phyloP scores from a whole-genome alignment of 30 jellyfish, hydroid and myxozoan genomes.

The Catostylus mosaicus region DNA sequence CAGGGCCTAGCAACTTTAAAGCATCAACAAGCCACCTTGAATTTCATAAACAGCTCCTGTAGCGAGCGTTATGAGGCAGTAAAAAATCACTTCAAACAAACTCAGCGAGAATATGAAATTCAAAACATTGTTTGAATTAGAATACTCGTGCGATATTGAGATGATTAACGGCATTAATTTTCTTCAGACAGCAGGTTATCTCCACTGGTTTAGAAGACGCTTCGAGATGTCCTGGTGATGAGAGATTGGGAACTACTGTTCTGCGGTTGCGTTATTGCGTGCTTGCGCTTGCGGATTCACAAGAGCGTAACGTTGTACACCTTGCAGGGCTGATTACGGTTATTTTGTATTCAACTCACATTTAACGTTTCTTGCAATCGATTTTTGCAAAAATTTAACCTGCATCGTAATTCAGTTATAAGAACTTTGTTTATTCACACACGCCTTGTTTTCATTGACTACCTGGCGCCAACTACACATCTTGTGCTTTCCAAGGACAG shows the following conservation, averaged over 20 bases:
- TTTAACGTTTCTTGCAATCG: no score
- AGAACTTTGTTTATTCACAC: no score
- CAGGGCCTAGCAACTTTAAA: background rate
- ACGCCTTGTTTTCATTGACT: no score
- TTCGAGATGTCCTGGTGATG: background rate
- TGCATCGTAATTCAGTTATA: no score
- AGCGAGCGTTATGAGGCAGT: background rate
- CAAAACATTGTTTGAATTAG: constrained; percentile 13
- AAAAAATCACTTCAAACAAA: constrained; percentile 4
- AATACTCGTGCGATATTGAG: background rate
- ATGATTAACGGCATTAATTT: background rate
- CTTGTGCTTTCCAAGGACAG: no score
- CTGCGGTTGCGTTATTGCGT: constrained; percentile 1
- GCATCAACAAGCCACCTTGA: background rate
- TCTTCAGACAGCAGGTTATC: background rate
- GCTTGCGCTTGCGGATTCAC: no score
- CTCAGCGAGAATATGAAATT: constrained; percentile 20
- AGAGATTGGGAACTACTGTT: background rate
- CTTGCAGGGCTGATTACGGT: no score
- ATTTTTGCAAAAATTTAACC: no score
- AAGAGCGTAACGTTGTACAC: no score
- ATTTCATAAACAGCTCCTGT: constrained; percentile 16
- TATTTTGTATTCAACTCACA: no score
- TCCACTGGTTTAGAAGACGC: background rate
- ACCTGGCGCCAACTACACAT: no score